Evolutionary conservation across 1,140 invertebrate species (phyloP), one percentile per base, ranked within the genome.

Genomic region (Megalopta genalis): DNA sequence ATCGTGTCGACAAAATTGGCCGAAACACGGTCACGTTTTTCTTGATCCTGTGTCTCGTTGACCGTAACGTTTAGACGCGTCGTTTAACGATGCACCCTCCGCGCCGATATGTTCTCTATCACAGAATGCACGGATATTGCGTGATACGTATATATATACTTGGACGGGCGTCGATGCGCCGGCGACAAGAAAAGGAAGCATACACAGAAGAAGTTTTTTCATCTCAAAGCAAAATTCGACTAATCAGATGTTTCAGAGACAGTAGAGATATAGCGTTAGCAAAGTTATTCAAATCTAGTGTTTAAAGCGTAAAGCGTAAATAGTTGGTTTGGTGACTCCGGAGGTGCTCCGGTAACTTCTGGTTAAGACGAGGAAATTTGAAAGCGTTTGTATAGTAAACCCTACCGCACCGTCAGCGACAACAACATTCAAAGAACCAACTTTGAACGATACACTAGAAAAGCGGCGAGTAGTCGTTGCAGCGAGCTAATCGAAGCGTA

Each of bases 271-370:
- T 89, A 86, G 86, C 90, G 83, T 91, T 91, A 93, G 93, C 92
- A 91, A 91, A 90, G 90, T 94, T 93, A 93, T 93, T 91, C 92
- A 93, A 32, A 93, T 91, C 87, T 87, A 82, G 83, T 87, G 84
- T 0, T 3, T 12, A 14, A 88, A 90, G 89, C 88, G 88, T 88
- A 89, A 91, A 91, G 90, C 90, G 88, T 87, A 87, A 86, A 74
- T 80, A 88, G 77, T 86, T 71, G 89, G 85, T 80, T 90, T 85
- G 88, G 89, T 42, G 39, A 14, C 14, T 12, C 42, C 32, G 32
- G 32, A n/a, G n/a, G n/a, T 4, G 32, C 1, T 32, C 14, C 42
- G 42, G 14, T 46, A 12, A n/a, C n/a, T 14, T 46, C 10, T 46
- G 42, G 42, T 46, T 46, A 14, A 32, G 42, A 12, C 89, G 88